Base-by-base conservation (phyloP, 2,797 vertebrate genomes). In the Enteromius anoplus region DNA sequence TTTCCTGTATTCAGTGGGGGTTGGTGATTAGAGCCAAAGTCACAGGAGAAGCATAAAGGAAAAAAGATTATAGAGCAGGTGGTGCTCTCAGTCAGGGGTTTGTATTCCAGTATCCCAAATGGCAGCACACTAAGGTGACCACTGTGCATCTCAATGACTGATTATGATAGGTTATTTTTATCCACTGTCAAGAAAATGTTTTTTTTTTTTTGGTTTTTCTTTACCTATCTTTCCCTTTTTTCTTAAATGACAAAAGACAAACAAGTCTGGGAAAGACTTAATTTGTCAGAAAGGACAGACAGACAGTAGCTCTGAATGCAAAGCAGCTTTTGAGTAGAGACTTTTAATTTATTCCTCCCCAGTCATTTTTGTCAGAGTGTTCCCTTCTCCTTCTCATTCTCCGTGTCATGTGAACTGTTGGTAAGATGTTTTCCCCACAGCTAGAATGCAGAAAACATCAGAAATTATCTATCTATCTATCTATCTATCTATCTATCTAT, bases 341-440 rank as follows among this genome's bases (percentile, higher is more conserved):
- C 8, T 32, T 72, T 88, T 19, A 3, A 47, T 55, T 40, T 69
- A 68, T 72, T 80, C 29, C 1, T 78, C 53, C 14, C 72, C 47
- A 66, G 37, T 65, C 37, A 1, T 88, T 87, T 0, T 94, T 92
- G 0, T 87, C 42, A 69, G 92, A 88, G 0, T 17, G 86, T 53
- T 95, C 90, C n/a, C 23, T 89, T n/a, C 85, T 85, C 88, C 85
- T 93, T 94, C 85, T 85, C 88, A 84, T 93, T 94, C 83, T 84
- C 91, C 40, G 92, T 87, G 64, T 93, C 89, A 26, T 95, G 91
- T 19, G 86, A 40, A 15, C 80, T 72, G 21, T 90, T 93, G 14
- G 91, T 89, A 6, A 93, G 75, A 77, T 93, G 93, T 4, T 91
- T 93, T 69, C 88, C 90, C 95, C 95, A 96, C 40, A 90, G 71